A percentile compares a stretch with the other conserved stretches of the same genome.
These are phyloP conservation scores for Coptodon bakossiorum DNA, from an alignment of 2,113 vertebrate genomes.

Conservation along the genomic window DNA sequence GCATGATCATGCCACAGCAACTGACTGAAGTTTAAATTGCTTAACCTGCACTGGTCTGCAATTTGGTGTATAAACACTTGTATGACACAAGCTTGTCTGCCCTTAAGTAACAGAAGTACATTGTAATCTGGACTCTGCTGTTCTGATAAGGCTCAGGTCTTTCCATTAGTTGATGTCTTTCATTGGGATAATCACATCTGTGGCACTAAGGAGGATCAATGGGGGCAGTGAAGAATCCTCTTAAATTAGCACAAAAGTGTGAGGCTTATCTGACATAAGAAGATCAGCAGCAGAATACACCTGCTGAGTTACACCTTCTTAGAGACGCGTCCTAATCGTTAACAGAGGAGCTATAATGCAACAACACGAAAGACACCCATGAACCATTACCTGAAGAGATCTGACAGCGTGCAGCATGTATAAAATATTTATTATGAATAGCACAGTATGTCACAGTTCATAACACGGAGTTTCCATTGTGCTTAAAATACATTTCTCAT, in stretches of 20 bases:
- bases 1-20: background rate
- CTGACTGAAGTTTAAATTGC: background rate
- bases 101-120: background rate
- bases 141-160: background rate
- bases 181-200: conserved; percentile 34
- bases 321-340: background rate
- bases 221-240: conserved; percentile 50
- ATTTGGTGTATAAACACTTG: background rate
- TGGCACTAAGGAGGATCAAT: conserved; percentile 45
- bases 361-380: background rate
- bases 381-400: background rate
- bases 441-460: conserved; percentile 84
- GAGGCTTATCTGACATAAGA: conserved; percentile 45
- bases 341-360: background rate
- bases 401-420: conserved; percentile 60
- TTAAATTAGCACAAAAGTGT: conserved; percentile 50
- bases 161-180: conserved; percentile 56
- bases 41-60: background rate
- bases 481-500: conserved; percentile 86
- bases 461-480: conserved; percentile 90
- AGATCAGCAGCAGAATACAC: conserved; percentile 42
- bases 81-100: background rate
- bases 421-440: conserved; percentile 95
- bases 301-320: conserved; percentile 50
- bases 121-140: background rate